Base-by-base conservation (phyloP, 2,888 invertebrate genomes). In the Dasysyrphus tricinctus region DNA sequence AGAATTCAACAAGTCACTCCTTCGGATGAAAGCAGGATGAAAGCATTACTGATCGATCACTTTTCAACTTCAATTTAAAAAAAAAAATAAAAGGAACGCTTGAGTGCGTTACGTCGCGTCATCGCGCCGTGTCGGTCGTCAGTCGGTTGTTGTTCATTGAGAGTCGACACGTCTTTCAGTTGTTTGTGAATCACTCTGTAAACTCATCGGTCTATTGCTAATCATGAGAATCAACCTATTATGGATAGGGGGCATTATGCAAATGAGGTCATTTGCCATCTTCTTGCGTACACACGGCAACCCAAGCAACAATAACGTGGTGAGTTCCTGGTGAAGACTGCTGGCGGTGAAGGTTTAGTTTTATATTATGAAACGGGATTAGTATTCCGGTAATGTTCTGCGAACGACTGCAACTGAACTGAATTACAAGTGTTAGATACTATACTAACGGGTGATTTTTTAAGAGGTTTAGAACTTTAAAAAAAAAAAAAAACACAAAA, bases 251-350 rank as follows among this genome's bases (percentile, higher is more conserved):
- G 59, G 81, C 85, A 84, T 88, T 89, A 89, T 89, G 89, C 89
- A 89, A 89, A 89, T 88, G 88, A 87, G 89, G 88, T 89, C 88
- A 88, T 88, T 89, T 88, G 84, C 89, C 86, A 88, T 87, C 75
- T 82, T 84, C 67, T 65, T 44, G 63, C 51, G 59, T 44, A 61
- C 24, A 24, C 24, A 24, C 24, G 24, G 3, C 12, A 39, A 2
- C 12, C 0, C 39, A 42, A 61, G 61, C 61, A 12, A n/a, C n/a
- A n/a, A n/a, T n/a, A n/a, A 47, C n/a, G n/a, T 49, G 63, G 76
- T 72, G 24, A 24, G 3, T 63, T 49, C 19, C 42, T 57, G n/a
- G 14, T 72, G 57, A 39, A 7, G n/a, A 19, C 16, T 32, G 37
- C 70, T 65, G 4, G 11, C n/a, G 49, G 16, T 16, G n/a, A 24